Percentiles rank a stretch among this genome's conserved stretches.
These are phyloP conservation scores for Drosophila fulvimacula DNA, from an alignment of 2,888 invertebrate genomes.

Conservation along the genomic window DNA sequence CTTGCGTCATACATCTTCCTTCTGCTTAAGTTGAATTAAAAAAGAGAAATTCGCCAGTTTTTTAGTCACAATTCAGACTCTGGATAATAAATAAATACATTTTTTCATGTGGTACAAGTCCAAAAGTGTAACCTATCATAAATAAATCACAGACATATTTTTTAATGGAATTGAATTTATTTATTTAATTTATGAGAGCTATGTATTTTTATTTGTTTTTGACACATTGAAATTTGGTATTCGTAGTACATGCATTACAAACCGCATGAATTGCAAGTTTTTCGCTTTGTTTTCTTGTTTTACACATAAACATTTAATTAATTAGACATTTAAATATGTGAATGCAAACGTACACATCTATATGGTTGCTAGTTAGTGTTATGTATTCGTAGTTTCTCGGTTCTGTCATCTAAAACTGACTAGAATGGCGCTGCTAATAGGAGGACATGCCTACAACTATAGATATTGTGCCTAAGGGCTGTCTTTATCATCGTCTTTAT, in stretches of 20 bases:
- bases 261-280: slow-evolving; percentile 39
- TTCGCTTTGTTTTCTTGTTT: slow-evolving; percentile 13
- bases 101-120: too few relatives aligned
- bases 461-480: slow-evolving; percentile 19
- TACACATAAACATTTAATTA: slow-evolving; percentile 63
- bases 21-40: too few relatives aligned
- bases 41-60: too few relatives aligned
- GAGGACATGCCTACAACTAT: slow-evolving; percentile 9
- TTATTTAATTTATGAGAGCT: slow-evolving; percentile 54
- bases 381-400: slow-evolving; percentile 27
- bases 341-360: slow-evolving; percentile 33
- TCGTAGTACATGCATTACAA: slow-evolving; percentile 41
- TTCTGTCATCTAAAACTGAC: slow-evolving; percentile 42
- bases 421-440: slow-evolving; percentile 42
- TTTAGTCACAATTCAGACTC: too few relatives aligned
- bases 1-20: too few relatives aligned
- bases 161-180: slow-evolving; percentile 66
- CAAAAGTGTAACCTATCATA: neutral
- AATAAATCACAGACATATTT: neutral
- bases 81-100: too few relatives aligned
- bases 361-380: slow-evolving; percentile 25
- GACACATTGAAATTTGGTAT: slow-evolving; percentile 76
- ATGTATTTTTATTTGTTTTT: slow-evolving; percentile 33
- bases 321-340: slow-evolving; percentile 63
- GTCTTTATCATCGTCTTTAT: neutral